Base-by-base conservation (phyloP, 2,888 invertebrate species). In the Ophion costatus region DNA sequence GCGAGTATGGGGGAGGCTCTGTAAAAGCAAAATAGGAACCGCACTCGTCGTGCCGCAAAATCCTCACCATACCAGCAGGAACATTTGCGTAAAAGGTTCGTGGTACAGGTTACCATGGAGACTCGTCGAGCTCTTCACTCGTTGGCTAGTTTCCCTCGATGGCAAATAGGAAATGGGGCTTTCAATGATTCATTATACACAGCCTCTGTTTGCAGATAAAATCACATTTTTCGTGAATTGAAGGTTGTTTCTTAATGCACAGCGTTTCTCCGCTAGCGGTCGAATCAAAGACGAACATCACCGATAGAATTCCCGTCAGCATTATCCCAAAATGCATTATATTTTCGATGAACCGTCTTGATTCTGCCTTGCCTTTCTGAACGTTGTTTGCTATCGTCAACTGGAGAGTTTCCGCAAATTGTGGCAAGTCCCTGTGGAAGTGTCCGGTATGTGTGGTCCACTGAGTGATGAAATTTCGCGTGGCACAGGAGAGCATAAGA, bases 371-470 rank as follows among this genome's bases (percentile, higher is more conserved):
- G 7, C 14, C 11, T 7, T 3, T 57, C n/a, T 69, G 73, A 22
- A 71, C 67, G 22, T 87, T 90, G 89, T 90, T 89, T 88, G 20
- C 90, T 88, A 91, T 91, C 89, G 89, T 91, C 90, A 89, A 91
- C 90, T 89, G 88, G 90, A 90, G 90, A 51, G 88, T 91, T 90
- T 87, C 87, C 82, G 83, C 24, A 88, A 92, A 90, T 92, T 89
- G 90, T 91, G 90, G 85, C 90, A 90, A 91, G 90, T 84, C 45
- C n/a, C 20, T 71, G 71, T 20, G 33, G 56, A 14, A 33, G 22
- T 59, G n/a, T 29, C 56, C 51, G 61, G 29, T 56, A 64, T 75
- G 59, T 42, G 38, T n/a, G 69, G 57, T 73, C 59, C 38, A 64
- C 22, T 33, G 33, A 74, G 81, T 86, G 80, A 86, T 83, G 87